Conservation (phyloP, 2,888 invertebrate genomes). For the Liposcelis brunnea region DNA sequence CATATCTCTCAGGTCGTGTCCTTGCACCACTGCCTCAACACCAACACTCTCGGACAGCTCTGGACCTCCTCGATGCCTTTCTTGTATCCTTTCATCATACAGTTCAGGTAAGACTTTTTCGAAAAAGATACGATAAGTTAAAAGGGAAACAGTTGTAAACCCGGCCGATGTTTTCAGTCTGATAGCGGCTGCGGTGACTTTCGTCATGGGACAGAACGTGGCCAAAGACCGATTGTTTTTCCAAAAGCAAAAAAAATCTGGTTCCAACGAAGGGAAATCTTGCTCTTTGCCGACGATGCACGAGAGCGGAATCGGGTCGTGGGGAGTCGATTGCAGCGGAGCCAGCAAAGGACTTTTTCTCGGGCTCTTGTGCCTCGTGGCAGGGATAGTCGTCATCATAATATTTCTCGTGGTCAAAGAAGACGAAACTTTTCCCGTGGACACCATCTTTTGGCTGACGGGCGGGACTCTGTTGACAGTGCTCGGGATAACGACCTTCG, state of each 20-base stretch:
- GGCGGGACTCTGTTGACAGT: constrained; percentile 29
- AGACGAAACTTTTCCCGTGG: constrained; percentile 29
- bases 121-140: no score
- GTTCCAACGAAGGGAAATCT: constrained; percentile 16
- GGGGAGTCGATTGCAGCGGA: constrained; percentile 30
- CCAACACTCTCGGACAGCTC: constrained; percentile 33
- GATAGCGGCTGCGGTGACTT: constrained; percentile 36
- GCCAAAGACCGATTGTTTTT: constrained; percentile 24
- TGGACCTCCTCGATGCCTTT: constrained; percentile 37
- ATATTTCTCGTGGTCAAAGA: constrained; percentile 35
- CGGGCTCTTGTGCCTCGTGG: constrained; percentile 33
- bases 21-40: constrained; percentile 33
- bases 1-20: constrained; percentile 32
- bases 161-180: constrained; percentile 27
- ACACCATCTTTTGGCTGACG: constrained; percentile 31
- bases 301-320: constrained; percentile 14
- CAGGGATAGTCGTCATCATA: constrained; percentile 32
- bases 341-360: constrained; percentile 35
- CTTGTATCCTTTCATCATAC: constrained; percentile 35
- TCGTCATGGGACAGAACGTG: constrained; percentile 35
- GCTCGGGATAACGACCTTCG: constrained; percentile 26
- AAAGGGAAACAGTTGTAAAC: no score
- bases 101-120: constrained; percentile 28
- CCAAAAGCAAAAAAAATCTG: constrained; percentile 23
- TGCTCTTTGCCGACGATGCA: constrained; percentile 9